A percentile compares a stretch with the other conserved stretches of the same genome.
These are phyloP conservation scores for Epinotia demarniana DNA, from an alignment of 2,888 invertebrate genomes.

Conservation along the genomic window DNA sequence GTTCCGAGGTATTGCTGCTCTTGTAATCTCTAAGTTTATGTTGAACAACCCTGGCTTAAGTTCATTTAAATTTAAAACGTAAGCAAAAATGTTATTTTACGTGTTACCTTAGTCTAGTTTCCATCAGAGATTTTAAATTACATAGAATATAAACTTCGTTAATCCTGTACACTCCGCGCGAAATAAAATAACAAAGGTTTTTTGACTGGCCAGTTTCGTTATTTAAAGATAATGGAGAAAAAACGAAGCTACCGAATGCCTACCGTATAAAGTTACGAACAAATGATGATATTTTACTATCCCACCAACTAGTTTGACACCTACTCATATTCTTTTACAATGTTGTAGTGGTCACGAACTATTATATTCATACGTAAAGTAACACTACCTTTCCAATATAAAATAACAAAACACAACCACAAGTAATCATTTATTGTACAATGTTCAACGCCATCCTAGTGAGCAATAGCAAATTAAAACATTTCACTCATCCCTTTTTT, in stretches of 20 bases:
- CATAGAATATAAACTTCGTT: neutral
- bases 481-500: slow-evolving; percentile 50
- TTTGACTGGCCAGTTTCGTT: no score
- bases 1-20: slow-evolving; percentile 50
- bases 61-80: slow-evolving; percentile 29
- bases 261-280: neutral
- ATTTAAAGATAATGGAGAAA: no score
- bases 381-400: neutral
- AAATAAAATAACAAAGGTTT: no score
- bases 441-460: neutral
- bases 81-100: slow-evolving; percentile 18
- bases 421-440: neutral
- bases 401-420: neutral
- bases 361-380: no score
- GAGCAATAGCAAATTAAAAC: slow-evolving; percentile 45
- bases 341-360: no score
- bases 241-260: no score
- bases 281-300: no score
- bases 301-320: no score
- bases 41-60: slow-evolving; percentile 26
- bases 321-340: no score
- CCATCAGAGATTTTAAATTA: neutral
- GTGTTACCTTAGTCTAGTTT: neutral
- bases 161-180: neutral
- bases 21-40: slow-evolving; percentile 39